Evolutionary conservation across 2,797 vertebrate species (phyloP).

Genomic region (Acanthopagrus latus): DNA sequence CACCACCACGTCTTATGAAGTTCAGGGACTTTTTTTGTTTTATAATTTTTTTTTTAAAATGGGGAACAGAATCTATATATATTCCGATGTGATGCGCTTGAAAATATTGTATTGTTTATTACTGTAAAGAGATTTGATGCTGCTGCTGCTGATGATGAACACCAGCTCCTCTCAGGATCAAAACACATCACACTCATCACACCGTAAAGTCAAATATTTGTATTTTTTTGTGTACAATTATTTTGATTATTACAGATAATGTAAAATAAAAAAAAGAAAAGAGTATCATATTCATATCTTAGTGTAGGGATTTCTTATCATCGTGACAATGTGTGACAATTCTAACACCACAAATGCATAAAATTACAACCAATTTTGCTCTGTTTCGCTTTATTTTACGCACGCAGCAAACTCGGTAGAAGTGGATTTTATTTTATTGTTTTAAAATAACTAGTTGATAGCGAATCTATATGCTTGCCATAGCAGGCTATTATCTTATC

Average conservation of each 20-base stretch:
- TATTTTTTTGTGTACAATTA: conserved; percentile 44
- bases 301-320: conserved; percentile 32
- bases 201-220: neutral
- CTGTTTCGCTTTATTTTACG: conserved; percentile 81
- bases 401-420: conserved; percentile 81
- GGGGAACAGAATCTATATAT: no score
- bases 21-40: conserved; percentile 16
- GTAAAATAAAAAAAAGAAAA: conserved; percentile 72
- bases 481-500: conserved; percentile 91
- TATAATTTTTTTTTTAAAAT: no score
- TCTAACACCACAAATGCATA: conserved; percentile 86
- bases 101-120: conserved; percentile 15
- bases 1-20: conserved; percentile 53
- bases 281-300: conserved; percentile 64
- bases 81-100: conserved; percentile 13
- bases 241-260: conserved; percentile 87
- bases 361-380: neutral
- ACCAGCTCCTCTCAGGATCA: conserved; percentile 85
- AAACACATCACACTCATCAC: conserved; percentile 86
- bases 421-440: conserved; percentile 65
- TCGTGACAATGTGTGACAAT: conserved; percentile 81
- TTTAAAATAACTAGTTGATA: conserved; percentile 82
- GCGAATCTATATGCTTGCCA: conserved; percentile 85
- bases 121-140: neutral
- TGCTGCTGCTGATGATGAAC: conserved; percentile 7